Evolutionary conservation across 35 echinoderm and acorn worm species (phyloP), one percentile per base, ranked within the genome.

Genomic region (Patiria miniata): DNA sequence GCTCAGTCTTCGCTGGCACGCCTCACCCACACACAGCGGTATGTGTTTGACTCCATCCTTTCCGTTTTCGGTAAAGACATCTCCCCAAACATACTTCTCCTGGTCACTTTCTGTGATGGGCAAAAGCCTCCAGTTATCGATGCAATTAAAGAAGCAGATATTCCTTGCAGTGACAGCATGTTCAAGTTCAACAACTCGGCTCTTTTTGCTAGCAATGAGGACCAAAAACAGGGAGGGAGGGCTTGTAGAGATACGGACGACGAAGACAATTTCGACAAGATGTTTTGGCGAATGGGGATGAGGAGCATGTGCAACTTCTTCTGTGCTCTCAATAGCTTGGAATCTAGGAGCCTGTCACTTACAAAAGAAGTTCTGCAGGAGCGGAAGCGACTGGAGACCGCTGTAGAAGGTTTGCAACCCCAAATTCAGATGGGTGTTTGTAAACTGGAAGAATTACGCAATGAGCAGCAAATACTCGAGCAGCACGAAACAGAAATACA

Each of bases 171-270:
- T 12, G 68, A 93, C 18, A 47, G 32, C 36, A 78, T 52, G 22
- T 89, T 93, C 51, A 93, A 93, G 61, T 93, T 93, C 81, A 93
- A 93, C 80, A 89, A 93, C 79, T 93, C 91, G 32, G 91, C 91
- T 37, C 50, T 93, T n/a, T 93, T 90, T 89, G 91, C 91, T 28
- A 77, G 40, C 8, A 87, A 7, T 87, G 29, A 28, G 85, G 8
- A 1, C 26, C 68, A 30, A 22, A 32, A 21, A 52, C 15, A 40
- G 37, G 26, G 18, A 21, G 39, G 36, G 14, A 39, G 1, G 12
- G 37, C 33, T 4, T 17, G 18, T 15, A 77, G 52, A 23, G 69
- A 82, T 4, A 14, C 22, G 36, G 44, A 21, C 7, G 21, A 23
- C n/a, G 86, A 38, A 14, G 17, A 40, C 7, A 37, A 56, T 33